These are phyloP conservation scores for Andricus curvator DNA, from an alignment of 2,888 invertebrate genomes.

Conservation along the genomic window DNA sequence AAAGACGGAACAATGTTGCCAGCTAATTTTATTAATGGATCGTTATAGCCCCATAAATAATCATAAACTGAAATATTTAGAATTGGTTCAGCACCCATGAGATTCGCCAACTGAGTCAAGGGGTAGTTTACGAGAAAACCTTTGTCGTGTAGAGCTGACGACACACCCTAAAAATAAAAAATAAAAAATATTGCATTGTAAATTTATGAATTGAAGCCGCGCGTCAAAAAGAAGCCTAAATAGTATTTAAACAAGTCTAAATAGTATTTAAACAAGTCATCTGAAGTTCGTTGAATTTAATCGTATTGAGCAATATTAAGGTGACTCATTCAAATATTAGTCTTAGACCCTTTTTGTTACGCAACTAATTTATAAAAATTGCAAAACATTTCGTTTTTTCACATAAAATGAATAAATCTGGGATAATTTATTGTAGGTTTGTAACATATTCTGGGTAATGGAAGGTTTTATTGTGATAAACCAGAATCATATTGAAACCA, in stretches of 20 bases:
- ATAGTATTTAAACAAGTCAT: too few species aligned
- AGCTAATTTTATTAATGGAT: constrained; percentile 85
- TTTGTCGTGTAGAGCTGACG: constrained; percentile 80
- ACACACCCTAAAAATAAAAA: constrained; percentile 79
- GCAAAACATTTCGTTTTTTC: neutral
- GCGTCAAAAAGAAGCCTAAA: too few species aligned
- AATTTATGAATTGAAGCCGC: neutral
- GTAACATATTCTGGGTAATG: neutral
- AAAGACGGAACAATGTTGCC: constrained; percentile 87
- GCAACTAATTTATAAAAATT: neutral
- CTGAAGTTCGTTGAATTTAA: too few species aligned
- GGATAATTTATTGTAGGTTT: neutral
- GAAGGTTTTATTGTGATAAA: neutral
- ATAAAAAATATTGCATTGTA: neutral
- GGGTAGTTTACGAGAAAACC: constrained; percentile 82
- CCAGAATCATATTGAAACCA: neutral
- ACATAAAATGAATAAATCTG: neutral
- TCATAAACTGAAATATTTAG: constrained; percentile 84
- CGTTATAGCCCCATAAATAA: constrained; percentile 91
- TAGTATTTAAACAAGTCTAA: too few species aligned
- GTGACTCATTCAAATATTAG: too few species aligned
- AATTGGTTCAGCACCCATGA: constrained; percentile 82
- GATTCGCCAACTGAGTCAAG: constrained; percentile 81
- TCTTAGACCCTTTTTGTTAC: too few species aligned
- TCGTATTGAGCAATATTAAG: too few species aligned